Conservation (phyloP, 2,113 vertebrate genomes). For the Panurus biarmicus region DNA sequence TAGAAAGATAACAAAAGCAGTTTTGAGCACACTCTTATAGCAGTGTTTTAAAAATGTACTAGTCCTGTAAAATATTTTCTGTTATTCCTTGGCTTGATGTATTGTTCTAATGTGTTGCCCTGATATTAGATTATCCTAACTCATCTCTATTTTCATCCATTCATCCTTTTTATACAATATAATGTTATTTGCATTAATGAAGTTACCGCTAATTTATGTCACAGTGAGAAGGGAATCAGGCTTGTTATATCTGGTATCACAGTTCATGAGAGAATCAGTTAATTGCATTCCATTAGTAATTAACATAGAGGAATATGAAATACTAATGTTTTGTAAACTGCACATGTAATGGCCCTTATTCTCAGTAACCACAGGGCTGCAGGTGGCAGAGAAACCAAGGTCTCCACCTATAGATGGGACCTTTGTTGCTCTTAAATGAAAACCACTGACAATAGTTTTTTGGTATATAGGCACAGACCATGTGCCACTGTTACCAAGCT, state of each 20-base stretch:
- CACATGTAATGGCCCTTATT: background rate
- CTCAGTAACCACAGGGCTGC: background rate
- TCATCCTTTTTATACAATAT: conserved; percentile 2
- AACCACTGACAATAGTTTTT: background rate
- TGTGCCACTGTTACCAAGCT: background rate
- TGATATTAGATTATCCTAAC: background rate
- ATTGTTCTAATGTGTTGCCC: background rate
- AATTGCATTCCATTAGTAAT: conserved; percentile 50
- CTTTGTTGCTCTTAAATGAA: background rate
- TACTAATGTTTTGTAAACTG: conserved; percentile 22
- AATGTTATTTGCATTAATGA: conserved; percentile 20
- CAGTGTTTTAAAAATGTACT: background rate
- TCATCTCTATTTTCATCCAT: background rate
- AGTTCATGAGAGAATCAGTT: conserved; percentile 12
- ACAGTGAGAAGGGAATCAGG: conserved; percentile 9
- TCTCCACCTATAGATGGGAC: background rate
- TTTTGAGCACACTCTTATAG: background rate
- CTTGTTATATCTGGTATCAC: conserved; percentile 23
- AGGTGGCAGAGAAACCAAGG: background rate
- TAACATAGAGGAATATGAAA: conserved; percentile 27
- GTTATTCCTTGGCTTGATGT: background rate
- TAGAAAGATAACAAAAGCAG: background rate
- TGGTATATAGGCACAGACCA: accelerated
- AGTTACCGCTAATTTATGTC: conserved; percentile 41
- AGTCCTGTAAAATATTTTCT: background rate